These are phyloP conservation scores for Sitobion miscanthi DNA, from an alignment of 1,140 invertebrate species.

Conservation along the genomic window DNA sequence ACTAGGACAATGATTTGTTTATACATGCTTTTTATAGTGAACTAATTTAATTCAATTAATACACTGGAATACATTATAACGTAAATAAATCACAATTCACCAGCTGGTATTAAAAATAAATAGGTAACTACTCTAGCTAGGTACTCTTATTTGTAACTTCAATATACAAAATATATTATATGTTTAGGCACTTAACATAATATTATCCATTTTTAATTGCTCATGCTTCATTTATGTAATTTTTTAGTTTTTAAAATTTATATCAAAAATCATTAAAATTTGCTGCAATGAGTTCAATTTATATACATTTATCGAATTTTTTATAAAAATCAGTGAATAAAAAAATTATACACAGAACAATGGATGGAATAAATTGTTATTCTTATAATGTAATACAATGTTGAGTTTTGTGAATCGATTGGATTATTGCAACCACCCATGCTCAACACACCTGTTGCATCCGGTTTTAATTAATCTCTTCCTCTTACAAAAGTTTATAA, in stretches of 20 bases:
- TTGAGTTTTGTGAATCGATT: not conserved
- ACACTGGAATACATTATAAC: not conserved
- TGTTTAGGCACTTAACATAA: not conserved
- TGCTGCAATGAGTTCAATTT: not conserved
- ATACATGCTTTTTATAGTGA: not conserved
- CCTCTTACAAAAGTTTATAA: not conserved
- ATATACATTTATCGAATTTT: not conserved
- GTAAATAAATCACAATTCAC: not conserved
- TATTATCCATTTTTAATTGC: not conserved
- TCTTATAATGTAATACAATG: not conserved
- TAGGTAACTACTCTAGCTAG: not conserved
- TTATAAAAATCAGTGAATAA: not conserved
- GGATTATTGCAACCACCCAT: not conserved
- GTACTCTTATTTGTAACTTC: not conserved
- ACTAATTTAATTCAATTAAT: not conserved
- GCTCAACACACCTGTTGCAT: slow-evolving; percentile 50
- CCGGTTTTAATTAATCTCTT: slow-evolving; percentile 47
- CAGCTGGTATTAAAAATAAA: not conserved
- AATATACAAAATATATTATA: not conserved
- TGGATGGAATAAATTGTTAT: not conserved
- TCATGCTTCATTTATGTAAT: not conserved
- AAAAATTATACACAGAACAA: not conserved
- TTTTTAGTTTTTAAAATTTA: not conserved
- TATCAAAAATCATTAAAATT: not conserved
- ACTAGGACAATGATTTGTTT: not conserved